These are phyloP conservation scores for Himalopsyche kuldschensis DNA, from an alignment of 2,888 invertebrate species.

Conservation along the genomic window DNA sequence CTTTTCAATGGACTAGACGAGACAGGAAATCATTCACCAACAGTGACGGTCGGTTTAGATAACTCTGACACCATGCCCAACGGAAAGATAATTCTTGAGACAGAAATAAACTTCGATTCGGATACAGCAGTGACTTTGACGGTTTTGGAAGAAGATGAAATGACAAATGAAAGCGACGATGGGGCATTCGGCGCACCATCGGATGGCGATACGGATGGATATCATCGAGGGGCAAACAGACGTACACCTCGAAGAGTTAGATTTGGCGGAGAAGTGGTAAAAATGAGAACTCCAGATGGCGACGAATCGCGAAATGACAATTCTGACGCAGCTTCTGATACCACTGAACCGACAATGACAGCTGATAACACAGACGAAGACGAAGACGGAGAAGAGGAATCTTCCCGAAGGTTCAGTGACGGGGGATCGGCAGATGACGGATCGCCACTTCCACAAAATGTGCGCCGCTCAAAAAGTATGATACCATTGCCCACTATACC, in stretches of 20 bases:
- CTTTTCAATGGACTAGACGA: slow-evolving; percentile 17
- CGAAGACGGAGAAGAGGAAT: slow-evolving; percentile 50
- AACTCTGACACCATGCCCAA: slow-evolving; percentile 49
- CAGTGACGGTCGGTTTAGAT: slow-evolving; percentile 37
- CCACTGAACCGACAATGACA: slow-evolving; percentile 35
- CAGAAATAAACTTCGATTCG: slow-evolving; percentile 79
- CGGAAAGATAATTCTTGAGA: slow-evolving; percentile 76
- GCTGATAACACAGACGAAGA: slow-evolving; percentile 41
- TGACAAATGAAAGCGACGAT: slow-evolving; percentile 46
- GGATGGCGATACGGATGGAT: slow-evolving; percentile 64
- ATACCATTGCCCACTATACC: slow-evolving; percentile 56
- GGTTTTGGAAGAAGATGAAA: slow-evolving; percentile 69
- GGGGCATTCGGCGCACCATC: slow-evolving; percentile 56
- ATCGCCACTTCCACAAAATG: background rate
- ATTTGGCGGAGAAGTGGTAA: slow-evolving; percentile 85
- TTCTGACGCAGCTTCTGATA: slow-evolving; percentile 45
- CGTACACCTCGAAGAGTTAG: slow-evolving; percentile 73
- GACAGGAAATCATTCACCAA: slow-evolving; percentile 33
- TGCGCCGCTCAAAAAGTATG: slow-evolving; percentile 43
- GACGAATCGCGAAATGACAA: slow-evolving; percentile 67
- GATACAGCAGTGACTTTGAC: slow-evolving; percentile 84
- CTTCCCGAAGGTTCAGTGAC: slow-evolving; percentile 41
- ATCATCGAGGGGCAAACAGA: slow-evolving; percentile 51
- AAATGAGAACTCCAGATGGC: slow-evolving; percentile 83
- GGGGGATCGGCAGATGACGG: slow-evolving; percentile 41